Evolutionary conservation across 2,797 vertebrate species (phyloP), one percentile per base, ranked within the genome.

Genomic region (Zonotrichia albicollis): DNA sequence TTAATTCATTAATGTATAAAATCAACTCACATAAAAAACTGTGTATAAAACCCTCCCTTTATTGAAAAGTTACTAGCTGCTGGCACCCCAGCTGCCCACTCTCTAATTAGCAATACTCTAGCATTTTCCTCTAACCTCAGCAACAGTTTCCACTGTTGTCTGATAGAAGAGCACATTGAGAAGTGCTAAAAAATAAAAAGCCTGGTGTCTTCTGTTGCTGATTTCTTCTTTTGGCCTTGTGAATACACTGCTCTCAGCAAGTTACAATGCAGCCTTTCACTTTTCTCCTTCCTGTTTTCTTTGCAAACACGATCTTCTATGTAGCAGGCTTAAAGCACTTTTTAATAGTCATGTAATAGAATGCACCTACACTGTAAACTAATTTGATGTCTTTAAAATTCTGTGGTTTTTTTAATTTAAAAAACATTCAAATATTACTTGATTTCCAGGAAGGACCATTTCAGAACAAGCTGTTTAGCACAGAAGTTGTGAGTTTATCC

Each of bases 51-150:
- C 15, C 36, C 21, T 51, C 18, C 43, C 32, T 92, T 78, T 89
- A 73, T 25, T 66, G 50, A 51, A 43, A 83, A 77, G 42, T 43
- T 68, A 77, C 51, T 77, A 92, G 75, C 90, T 77, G 77, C 58
- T 74, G 61, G 27, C 17, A 5, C 42, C 61, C 38, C 67, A 71
- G 29, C 25, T 91, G 82, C 53, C 65, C 70, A 51, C 42, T 81
- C 60, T 84, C 89, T 84, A 84, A 93, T 70, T 88, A 95, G 66
- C 48, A 96, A 81, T 53, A 77, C 34, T 14, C 38, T 10, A 80
- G 65, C 32, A 54, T 71, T 82, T 61, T 66, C 29, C 54, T 92
- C 23, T 9, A 73, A 66, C 73, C 73, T 55, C 74, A 86, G 82
- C 36, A 78, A 75, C 79, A 90, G 72, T 65, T 88, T 88, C 43